Evolutionary conservation across 1,140 invertebrate genomes (phyloP).

Genomic region (Daktulosphaira vitifoliae): DNA sequence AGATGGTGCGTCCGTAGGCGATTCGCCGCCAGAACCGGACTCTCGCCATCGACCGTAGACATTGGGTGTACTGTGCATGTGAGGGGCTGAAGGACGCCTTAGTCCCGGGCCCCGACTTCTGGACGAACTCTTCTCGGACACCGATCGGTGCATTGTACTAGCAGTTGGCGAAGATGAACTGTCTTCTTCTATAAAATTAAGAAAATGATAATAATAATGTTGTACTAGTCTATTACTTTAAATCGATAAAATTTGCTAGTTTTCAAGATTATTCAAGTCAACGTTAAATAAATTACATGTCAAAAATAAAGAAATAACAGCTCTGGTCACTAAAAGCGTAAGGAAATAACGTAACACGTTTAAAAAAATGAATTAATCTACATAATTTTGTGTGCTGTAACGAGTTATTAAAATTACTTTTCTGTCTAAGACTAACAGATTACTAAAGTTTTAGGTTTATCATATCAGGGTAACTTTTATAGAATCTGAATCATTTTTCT

Average conservation of each 20-base stretch:
- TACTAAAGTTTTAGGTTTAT: too few species aligned
- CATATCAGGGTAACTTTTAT: too few species aligned
- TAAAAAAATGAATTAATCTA: too few species aligned
- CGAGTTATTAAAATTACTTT: too few species aligned
- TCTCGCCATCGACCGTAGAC: slow-evolving; percentile 63
- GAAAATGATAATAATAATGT: neutral
- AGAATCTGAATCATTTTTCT: too few species aligned
- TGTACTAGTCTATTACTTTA: neutral
- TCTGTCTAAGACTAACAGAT: too few species aligned
- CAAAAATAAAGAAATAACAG: too few species aligned
- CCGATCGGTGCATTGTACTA: slow-evolving; percentile 46
- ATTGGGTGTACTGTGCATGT: slow-evolving; percentile 55
- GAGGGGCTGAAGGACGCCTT: slow-evolving; percentile 40
- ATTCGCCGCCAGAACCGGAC: slow-evolving; percentile 72
- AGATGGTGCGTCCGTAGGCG: slow-evolving; percentile 78
- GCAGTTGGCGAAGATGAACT: neutral
- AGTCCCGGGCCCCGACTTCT: slow-evolving; percentile 36
- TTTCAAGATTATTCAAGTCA: neutral
- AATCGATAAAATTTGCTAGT: neutral
- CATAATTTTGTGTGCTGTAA: too few species aligned
- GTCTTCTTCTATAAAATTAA: neutral
- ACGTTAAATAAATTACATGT: too few species aligned
- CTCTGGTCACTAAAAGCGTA: too few species aligned
- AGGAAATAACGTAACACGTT: too few species aligned
- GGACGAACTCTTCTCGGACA: slow-evolving; percentile 45